Conservation (phyloP, 2,113 vertebrate species). For the Actenoides hombroni region DNA sequence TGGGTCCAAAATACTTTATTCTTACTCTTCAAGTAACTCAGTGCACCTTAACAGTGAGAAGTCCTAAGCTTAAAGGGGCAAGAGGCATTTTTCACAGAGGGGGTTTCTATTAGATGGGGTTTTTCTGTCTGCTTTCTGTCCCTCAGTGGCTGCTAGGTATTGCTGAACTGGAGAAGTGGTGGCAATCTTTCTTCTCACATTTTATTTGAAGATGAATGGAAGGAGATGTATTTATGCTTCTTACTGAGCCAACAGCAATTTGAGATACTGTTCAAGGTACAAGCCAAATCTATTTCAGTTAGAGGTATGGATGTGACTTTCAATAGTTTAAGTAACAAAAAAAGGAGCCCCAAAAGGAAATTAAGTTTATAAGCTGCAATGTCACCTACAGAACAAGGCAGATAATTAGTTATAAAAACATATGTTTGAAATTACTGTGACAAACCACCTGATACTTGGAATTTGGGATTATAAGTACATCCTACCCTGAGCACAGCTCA, state of each 20-base stretch:
- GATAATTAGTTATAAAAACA: not conserved
- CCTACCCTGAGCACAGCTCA: not conserved
- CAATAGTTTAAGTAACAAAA: not conserved
- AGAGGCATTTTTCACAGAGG: not conserved
- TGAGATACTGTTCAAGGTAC: not conserved
- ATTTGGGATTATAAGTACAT: not conserved
- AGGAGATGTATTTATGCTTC: not conserved
- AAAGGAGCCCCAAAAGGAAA: not conserved
- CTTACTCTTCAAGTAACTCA: not conserved
- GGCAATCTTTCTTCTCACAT: not conserved
- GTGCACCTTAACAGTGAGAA: not conserved
- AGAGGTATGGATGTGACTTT: not conserved
- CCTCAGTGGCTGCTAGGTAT: not conserved
- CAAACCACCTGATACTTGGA: not conserved
- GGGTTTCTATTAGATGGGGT: not conserved
- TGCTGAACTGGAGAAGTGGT: not conserved
- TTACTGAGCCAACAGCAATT: not conserved
- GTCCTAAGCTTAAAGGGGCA: not conserved
- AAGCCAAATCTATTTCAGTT: not conserved
- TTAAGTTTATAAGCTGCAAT: not conserved
- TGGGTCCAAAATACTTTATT: not conserved
- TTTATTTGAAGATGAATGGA: not conserved
- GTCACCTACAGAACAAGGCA: not conserved
- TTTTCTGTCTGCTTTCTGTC: not conserved
- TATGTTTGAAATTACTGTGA: not conserved